Evolutionary conservation across 2,113 vertebrate genomes (phyloP).

Genomic region (Clupea harengus): DNA sequence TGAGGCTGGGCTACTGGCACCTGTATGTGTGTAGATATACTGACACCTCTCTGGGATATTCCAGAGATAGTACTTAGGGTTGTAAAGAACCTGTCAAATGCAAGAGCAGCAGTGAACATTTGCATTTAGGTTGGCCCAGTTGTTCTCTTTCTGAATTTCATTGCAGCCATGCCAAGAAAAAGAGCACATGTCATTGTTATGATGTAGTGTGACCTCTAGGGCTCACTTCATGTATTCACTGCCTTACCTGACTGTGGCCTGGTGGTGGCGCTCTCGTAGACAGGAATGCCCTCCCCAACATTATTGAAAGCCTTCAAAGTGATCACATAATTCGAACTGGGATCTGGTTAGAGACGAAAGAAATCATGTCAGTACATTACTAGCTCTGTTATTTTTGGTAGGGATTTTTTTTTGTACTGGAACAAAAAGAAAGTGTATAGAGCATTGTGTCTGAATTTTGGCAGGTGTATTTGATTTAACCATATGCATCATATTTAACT

Average conservation of each 20-base stretch:
- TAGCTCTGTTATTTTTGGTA: not conserved
- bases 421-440: not conserved
- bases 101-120: no score
- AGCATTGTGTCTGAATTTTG: not conserved
- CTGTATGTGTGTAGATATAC: no score
- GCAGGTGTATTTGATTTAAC: no score
- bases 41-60: no score
- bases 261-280: conserved; percentile 95
- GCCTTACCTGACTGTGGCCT: conserved; percentile 87
- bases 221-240: not conserved
- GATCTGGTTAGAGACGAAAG: conserved; percentile 69
- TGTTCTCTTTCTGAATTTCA: no score
- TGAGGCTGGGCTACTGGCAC: no score
- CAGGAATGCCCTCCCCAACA: conserved; percentile 91
- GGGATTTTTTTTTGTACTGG: not conserved
- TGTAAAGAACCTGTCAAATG: no score
- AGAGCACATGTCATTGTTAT: no score
- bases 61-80: no score
- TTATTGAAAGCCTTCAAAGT: conserved; percentile 96
- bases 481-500: no score
- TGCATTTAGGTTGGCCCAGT: no score
- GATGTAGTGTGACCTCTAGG: not conserved
- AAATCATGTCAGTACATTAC: not conserved
- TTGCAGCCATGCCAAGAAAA: no score
- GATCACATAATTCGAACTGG: conserved; percentile 96